Evolutionary conservation across 2,888 invertebrate species (phyloP).

Genomic region (Capitulum mitella): DNA sequence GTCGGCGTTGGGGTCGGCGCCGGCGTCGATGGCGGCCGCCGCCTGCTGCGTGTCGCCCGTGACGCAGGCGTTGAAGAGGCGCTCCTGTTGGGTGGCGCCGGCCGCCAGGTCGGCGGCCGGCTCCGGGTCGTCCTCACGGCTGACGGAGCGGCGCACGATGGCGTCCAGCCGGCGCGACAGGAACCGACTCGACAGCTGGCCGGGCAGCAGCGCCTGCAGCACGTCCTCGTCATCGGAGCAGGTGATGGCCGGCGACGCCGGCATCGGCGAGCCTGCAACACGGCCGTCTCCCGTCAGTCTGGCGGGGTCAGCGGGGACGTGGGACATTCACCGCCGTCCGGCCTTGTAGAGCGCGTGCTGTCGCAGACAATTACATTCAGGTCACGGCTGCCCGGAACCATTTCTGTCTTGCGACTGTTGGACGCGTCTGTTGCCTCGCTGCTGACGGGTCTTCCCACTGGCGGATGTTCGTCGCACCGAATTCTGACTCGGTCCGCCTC

Average conservation of each 20-base stretch:
- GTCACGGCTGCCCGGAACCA: too few species aligned
- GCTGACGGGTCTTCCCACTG: too few species aligned
- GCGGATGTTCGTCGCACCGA: too few species aligned
- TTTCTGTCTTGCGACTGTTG: too few species aligned
- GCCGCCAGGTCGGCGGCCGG: not conserved
- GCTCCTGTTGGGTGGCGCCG: not conserved
- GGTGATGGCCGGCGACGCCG: not conserved
- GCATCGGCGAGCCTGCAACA: not conserved
- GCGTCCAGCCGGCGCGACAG: not conserved
- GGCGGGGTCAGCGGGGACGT: too few species aligned
- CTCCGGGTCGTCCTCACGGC: not conserved
- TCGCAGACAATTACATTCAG: too few species aligned
- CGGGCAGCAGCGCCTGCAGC: conserved; percentile 11
- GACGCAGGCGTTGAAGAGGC: not conserved
- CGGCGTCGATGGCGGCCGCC: not conserved
- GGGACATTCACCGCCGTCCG: too few species aligned
- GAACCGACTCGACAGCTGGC: not conserved
- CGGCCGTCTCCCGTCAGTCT: too few species aligned
- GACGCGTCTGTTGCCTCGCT: too few species aligned
- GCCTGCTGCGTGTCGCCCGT: not conserved
- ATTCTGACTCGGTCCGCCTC: too few species aligned
- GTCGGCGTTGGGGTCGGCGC: conserved; percentile 22
- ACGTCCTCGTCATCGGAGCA: not conserved
- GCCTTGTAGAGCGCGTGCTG: too few species aligned
- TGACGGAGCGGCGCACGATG: not conserved